Evolutionary conservation across 2,888 invertebrate species (phyloP).

Genomic region (Alloplasta piceator): DNA sequence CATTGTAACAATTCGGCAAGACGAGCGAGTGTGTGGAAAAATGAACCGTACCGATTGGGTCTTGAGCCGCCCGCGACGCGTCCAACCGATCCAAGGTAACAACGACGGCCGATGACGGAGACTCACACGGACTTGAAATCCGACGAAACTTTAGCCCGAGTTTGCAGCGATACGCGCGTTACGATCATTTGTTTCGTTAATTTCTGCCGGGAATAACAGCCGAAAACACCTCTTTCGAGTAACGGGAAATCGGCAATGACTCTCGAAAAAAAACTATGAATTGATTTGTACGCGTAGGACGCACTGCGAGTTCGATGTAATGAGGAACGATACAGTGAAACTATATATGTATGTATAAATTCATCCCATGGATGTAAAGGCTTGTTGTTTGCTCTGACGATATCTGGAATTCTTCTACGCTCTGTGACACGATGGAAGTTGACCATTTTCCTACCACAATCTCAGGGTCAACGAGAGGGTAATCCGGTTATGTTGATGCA

Average conservation of each 20-base stretch:
- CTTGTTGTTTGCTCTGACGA: slow-evolving; percentile 76
- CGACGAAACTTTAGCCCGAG: not conserved
- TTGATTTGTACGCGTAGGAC: slow-evolving; percentile 76
- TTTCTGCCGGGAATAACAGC: slow-evolving; percentile 34
- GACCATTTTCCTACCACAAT: slow-evolving; percentile 76
- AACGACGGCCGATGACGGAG: slow-evolving; percentile 35
- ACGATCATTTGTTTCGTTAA: slow-evolving; percentile 31
- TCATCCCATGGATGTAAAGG: slow-evolving; percentile 81
- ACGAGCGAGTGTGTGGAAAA: slow-evolving; percentile 75
- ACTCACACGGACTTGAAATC: slow-evolving; percentile 1
- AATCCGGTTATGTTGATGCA: slow-evolving; percentile 27
- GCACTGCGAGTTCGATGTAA: slow-evolving; percentile 71
- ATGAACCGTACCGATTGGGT: slow-evolving; percentile 23
- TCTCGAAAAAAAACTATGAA: slow-evolving; percentile 71
- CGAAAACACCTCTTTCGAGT: slow-evolving; percentile 52
- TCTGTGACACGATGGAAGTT: slow-evolving; percentile 79
- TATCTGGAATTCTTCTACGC: slow-evolving; percentile 79
- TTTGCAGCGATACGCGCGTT: not conserved
- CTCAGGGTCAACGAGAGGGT: slow-evolving; percentile 23
- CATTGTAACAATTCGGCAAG: slow-evolving; percentile 70
- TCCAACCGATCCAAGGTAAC: slow-evolving; percentile 29
- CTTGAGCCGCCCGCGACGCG: slow-evolving; percentile 11
- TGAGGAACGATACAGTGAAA: slow-evolving; percentile 75
- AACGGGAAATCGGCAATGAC: slow-evolving; percentile 66
- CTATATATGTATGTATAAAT: slow-evolving; percentile 69